Base-by-base conservation (phyloP, 2,113 vertebrate species). In the Tetrax tetrax region DNA sequence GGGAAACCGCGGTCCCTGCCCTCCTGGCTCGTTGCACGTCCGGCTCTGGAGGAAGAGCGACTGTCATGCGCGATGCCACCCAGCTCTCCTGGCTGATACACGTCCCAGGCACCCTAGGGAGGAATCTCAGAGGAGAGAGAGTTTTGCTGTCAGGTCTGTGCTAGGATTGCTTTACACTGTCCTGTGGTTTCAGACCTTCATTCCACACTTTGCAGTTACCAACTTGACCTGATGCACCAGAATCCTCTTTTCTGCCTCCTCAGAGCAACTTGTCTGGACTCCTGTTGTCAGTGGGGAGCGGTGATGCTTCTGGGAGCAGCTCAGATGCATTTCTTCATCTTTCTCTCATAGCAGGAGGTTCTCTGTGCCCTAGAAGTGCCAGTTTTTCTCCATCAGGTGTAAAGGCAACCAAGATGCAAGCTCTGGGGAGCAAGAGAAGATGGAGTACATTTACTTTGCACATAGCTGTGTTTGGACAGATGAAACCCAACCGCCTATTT, bases 1-100 rank as follows among this genome's bases (percentile, higher is more conserved):
- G 27, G 31, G 19, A 28, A 29, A n/a, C n/a, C 7, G 7, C 7
- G 3, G 21, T 31, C 57, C n/a, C 29, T 47, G 45, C 45, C 43
- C 57, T 25, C 37, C 43, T 3, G 1, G n/a, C 53, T 48, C 3
- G 1, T 28, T 59, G 64, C 28, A 31, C 43, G 15, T 29, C 45
- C 64, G n/a, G 48, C 31, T 51, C 19, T 12, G 64, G 28, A 12
- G 37, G 18, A 61, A 20, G 38, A 27, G 38, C 18, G 31, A 20
- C 56, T 27, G 10, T 12, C 15, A 2, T 2, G 37, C 0, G 0
- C 14, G 43, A 5, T 19, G 11, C 70, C 45, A 43, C 53, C 27
- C 72, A 50, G 68, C 22, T 51, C 20, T 38, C 20, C 0, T 14
- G 14, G 64, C 43, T 60, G 21, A 16, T 22, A 12, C 13, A 20